Evolutionary conservation across 2,113 vertebrate genomes (phyloP), one percentile per base, ranked within the genome.

Genomic region (Cynocephalus volans): DNA sequence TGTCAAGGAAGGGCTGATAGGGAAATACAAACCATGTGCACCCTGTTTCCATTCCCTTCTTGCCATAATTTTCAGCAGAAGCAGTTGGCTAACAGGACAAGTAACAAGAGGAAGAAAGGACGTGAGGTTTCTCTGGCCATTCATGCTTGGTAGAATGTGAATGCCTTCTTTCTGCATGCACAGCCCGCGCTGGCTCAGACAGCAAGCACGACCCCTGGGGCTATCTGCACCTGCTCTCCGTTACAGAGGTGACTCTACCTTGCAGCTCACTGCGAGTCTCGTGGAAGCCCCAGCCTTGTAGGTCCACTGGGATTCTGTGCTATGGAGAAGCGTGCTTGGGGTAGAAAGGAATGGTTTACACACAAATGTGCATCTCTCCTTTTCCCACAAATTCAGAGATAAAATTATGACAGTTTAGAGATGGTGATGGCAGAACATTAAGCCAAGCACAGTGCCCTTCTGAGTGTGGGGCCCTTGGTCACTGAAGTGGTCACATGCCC

Each of bases 241-340:
- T 15, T 36, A 10, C 0, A 41, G 54, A 87, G 79, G 26, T 2
- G 10, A 28, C 26, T 1, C 41, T 13, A 28, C 50, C 17, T 14
- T 0, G 8, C 1, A 1, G n/a, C 65, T 75, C 23, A 4, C 8
- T 28, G 9, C 1, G 31, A 31, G 18, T 19, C 58, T 65, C 1
- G 0, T 54, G n/a, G n/a, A 67, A 80, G 56, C 13, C 17, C 31
- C 36, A 50, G 7, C 28, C 52, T 11, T 4, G 28, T 13, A 62
- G 21, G 2, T 52, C 45, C 69, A 14, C 19, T 8, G 56, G 75
- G 54, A 36, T 17, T 28, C 58, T 58, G 1, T 31, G 26, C 41
- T 45, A 23, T 1, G 19, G 24, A 8, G 12, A 33, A 33, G 17
- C 11, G 21, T 1, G 21, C 45, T 6, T 5, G 12, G 11, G 62